A percentile compares a stretch with the other conserved stretches of the same genome.
phyloP scores from a whole-genome alignment of 2,888 invertebrate genomes.

The Drosophila multiciliata region DNA sequence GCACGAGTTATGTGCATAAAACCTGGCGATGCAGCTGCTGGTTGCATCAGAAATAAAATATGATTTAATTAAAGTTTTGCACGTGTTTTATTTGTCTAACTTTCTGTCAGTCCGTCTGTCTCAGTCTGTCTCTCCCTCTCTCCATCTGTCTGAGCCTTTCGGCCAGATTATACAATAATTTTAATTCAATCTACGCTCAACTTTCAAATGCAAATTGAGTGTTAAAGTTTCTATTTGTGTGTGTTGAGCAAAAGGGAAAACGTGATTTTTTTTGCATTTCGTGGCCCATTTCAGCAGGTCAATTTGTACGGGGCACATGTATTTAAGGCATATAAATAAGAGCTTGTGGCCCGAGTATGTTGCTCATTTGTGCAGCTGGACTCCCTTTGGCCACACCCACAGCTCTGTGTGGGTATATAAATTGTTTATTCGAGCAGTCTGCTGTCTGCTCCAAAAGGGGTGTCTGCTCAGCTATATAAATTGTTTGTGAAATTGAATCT shows the following conservation, averaged over 20 bases:
- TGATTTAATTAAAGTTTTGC: slow-evolving; percentile 79
- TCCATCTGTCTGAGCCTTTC: slow-evolving; percentile 16
- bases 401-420: slow-evolving; percentile 54
- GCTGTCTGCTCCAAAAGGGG: slow-evolving; percentile 58
- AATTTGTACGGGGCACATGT: slow-evolving; percentile 36
- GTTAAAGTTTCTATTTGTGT: slow-evolving; percentile 19
- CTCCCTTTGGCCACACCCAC: slow-evolving; percentile 19
- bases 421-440: slow-evolving; percentile 51
- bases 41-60: slow-evolving; percentile 62
- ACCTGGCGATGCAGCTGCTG: slow-evolving; percentile 42
- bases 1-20: slow-evolving; percentile 75
- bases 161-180: slow-evolving; percentile 58
- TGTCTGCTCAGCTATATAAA: slow-evolving; percentile 68
- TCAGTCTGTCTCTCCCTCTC: slow-evolving; percentile 15
- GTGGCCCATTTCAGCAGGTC: slow-evolving; percentile 29
- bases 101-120: slow-evolving; percentile 3
- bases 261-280: slow-evolving; percentile 39
- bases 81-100: slow-evolving; percentile 60
- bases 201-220: slow-evolving; percentile 45
- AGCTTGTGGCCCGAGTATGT: slow-evolving; percentile 56
- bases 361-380: slow-evolving; percentile 67
- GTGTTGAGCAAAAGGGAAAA: not conserved
- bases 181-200: slow-evolving; percentile 72
- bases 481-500: slow-evolving; percentile 81
- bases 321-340: slow-evolving; percentile 73